phyloP scores from a whole-genome alignment of 2,113 vertebrate genomes.

The Cheirogaleus medius region DNA sequence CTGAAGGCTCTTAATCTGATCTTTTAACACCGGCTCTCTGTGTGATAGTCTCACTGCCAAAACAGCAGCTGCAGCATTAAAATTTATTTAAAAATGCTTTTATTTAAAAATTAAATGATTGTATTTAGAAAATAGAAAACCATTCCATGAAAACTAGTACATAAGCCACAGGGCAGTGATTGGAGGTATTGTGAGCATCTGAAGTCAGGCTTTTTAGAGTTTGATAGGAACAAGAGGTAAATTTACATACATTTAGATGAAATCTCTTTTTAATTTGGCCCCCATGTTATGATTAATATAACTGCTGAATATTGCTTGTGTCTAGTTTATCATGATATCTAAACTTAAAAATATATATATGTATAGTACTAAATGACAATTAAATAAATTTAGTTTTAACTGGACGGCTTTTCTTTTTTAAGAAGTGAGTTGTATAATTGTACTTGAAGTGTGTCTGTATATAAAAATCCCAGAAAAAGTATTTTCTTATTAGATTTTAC shows the following conservation, averaged over 20 bases:
- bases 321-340: conserved; percentile 10
- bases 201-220: neutral
- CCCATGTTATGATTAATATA: neutral
- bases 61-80: conserved; percentile 55
- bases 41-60: conserved; percentile 54
- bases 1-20: conserved; percentile 74
- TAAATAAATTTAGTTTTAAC: conserved; percentile 24
- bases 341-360: neutral
- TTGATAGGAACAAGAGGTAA: neutral
- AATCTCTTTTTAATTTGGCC: neutral
- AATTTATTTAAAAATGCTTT: conserved; percentile 72
- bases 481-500: neutral
- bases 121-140: neutral
- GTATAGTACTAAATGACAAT: neutral
- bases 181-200: neutral
- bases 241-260: conserved; percentile 6
- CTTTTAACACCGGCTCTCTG: conserved; percentile 68
- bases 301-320: neutral
- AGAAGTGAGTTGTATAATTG: conserved; percentile 32
- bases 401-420: neutral
- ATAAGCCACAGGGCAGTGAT: neutral
- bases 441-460: neutral
- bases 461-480: neutral
- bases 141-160: neutral
- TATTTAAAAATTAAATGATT: conserved; percentile 67